A percentile compares a stretch with the other conserved stretches of the same genome.
Evolutionary conservation across 2,888 invertebrate species (phyloP).

Genomic region (Pollenia amentaria): DNA sequence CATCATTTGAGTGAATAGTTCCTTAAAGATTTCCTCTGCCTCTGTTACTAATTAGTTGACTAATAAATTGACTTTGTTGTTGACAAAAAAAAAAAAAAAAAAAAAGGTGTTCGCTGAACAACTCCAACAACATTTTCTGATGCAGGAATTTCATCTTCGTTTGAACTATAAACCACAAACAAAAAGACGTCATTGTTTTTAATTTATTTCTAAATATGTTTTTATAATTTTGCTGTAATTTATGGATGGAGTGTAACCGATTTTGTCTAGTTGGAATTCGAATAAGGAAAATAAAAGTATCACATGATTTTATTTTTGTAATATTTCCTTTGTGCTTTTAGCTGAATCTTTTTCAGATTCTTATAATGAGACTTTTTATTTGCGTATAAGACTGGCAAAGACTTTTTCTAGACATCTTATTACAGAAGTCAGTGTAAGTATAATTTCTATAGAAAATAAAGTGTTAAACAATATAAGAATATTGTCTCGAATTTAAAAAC

Average conservation of each 20-base stretch:
- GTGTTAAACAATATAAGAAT: no score
- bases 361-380: no score
- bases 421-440: no score
- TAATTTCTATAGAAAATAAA: no score
- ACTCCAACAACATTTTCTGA: background rate
- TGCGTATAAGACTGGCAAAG: no score
- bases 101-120: constrained; percentile 12
- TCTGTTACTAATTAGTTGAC: constrained; percentile 69
- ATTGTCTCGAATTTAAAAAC: no score
- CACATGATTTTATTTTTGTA: background rate
- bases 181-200: constrained; percentile 35
- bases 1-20: constrained; percentile 32
- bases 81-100: constrained; percentile 47
- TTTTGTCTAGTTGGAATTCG: constrained; percentile 32
- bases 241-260: constrained; percentile 42
- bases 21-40: constrained; percentile 40
- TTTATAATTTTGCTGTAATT: constrained; percentile 47
- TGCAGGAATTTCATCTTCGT: constrained; percentile 9
- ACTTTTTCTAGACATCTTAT: no score
- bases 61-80: constrained; percentile 64
- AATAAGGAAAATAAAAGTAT: background rate
- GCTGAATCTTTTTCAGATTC: no score
- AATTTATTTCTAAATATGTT: constrained; percentile 45
- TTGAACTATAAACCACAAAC: constrained; percentile 41
- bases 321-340: background rate